Evolutionary conservation across 2,888 invertebrate species (phyloP), one percentile per base, ranked within the genome.

Genomic region (Hypena proboscidalis): DNA sequence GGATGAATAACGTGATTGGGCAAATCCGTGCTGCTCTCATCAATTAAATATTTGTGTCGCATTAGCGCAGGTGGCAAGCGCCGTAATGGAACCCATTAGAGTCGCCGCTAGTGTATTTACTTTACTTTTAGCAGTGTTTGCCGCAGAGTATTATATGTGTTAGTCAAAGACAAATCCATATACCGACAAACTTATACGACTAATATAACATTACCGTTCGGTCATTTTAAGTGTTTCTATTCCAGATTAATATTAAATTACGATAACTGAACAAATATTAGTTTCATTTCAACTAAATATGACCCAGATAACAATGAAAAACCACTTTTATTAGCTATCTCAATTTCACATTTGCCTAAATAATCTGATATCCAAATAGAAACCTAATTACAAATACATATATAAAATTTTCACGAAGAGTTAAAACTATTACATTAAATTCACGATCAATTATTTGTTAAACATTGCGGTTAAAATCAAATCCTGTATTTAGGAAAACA

Each of bases 21-120:
- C 43, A 74, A 82, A 81, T 82, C 81, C 76, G 80, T 77, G 78
- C 71, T 64, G 74, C 70, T 67, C 77, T 79, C 85, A 85, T 85
- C 83, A 85, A 88, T 89, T 87, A 88, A 85, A 88, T 88, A 81
- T 83, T 85, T 83, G 85, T 85, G 76, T 80, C 73, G 69, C 68
- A 74, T 77, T 89, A 90, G 86, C 81, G 73, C 85, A 85, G 83
- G 85, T 87, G 88, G 83, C 74, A 77, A 72, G 79, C 78, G 76
- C 64, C 82, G 80, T 86, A 88, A 88, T 87, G 85, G 87, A 83
- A 80, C 76, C 87, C 83, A 88, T 86, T 89, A 87, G n/a, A n/a
- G n/a, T n/a, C 62, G 74, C 70, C 53, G 49, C 65, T 59, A 58
- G 67, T 64, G 64, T 60, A 51, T n/a, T n/a, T n/a, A n/a, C n/a